A percentile compares a stretch with the other conserved stretches of the same genome.
Evolutionary conservation across 2,113 vertebrate genomes (phyloP).

Genomic region (Cynoglossus semilaevis): DNA sequence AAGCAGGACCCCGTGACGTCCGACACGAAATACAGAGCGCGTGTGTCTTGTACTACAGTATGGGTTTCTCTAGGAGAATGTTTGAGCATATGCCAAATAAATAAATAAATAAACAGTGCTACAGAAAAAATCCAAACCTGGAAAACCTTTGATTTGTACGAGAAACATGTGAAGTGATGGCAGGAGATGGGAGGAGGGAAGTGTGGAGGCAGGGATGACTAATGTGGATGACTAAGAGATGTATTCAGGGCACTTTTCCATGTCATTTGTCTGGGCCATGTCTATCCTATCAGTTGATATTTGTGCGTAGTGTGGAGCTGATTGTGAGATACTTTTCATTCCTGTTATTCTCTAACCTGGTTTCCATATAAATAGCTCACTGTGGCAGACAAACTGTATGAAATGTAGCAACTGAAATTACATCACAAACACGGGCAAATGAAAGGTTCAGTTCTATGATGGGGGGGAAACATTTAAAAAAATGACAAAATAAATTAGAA

Average conservation of each 20-base stretch:
- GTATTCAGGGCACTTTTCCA: constrained; percentile 34
- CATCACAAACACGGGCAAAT: too few relatives aligned
- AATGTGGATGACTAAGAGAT: constrained; percentile 55
- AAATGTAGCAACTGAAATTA: too few relatives aligned
- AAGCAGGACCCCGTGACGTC: constrained; percentile 12
- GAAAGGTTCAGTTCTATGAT: too few relatives aligned
- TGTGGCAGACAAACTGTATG: background rate
- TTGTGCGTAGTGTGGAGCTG: constrained; percentile 30
- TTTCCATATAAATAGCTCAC: background rate
- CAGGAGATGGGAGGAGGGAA: constrained; percentile 47
- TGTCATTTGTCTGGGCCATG: constrained; percentile 46
- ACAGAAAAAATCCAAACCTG: constrained; percentile 4
- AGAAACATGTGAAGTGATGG: constrained; percentile 48
- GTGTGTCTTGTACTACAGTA: background rate
- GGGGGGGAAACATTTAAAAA: too few relatives aligned
- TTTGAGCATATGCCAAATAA: too few relatives aligned
- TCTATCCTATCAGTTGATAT: constrained; percentile 40
- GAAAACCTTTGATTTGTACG: constrained; percentile 29
- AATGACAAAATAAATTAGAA: too few relatives aligned
- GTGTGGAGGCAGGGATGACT: constrained; percentile 49
- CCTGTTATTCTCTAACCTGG: background rate
- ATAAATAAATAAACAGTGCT: too few relatives aligned
- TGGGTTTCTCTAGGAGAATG: too few relatives aligned
- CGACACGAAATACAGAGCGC: constrained; percentile 20
- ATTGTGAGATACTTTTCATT: background rate